phyloP scores from a whole-genome alignment of 2,113 vertebrate genomes.

The Lethenteron camtschaticum region DNA sequence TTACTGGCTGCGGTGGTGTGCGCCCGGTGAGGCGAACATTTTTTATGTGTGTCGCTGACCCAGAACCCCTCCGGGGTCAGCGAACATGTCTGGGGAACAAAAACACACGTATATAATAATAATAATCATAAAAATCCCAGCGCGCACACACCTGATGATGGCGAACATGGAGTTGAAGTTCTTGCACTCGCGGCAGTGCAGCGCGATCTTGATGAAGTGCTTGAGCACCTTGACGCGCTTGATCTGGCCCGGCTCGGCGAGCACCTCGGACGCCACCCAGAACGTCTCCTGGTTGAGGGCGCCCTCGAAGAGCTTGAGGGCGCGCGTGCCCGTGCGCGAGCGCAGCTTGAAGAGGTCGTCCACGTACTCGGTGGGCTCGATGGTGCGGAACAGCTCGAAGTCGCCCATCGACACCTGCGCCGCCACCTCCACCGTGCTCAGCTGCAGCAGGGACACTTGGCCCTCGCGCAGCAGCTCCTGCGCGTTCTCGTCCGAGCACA shows the following conservation, averaged over 20 bases:
- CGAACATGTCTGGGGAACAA: too few species aligned
- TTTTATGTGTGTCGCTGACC: too few species aligned
- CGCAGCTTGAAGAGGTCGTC: slow-evolving; percentile 83
- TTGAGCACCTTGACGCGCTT: slow-evolving; percentile 96
- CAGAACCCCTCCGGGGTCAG: too few species aligned
- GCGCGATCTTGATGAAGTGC: slow-evolving; percentile 91
- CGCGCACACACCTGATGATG: slow-evolving; percentile 58
- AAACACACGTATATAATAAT: not conserved
- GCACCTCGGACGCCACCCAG: slow-evolving; percentile 88
- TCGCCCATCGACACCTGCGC: slow-evolving; percentile 90
- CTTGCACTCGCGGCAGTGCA: slow-evolving; percentile 98
- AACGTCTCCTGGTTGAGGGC: slow-evolving; percentile 97
- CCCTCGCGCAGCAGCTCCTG: slow-evolving; percentile 77
- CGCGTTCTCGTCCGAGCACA: slow-evolving; percentile 89
- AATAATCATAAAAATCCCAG: not conserved
- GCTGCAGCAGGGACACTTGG: slow-evolving; percentile 66
- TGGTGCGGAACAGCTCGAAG: slow-evolving; percentile 82
- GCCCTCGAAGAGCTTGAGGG: slow-evolving; percentile 87
- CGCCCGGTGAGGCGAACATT: too few species aligned
- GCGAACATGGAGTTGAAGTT: slow-evolving; percentile 99
- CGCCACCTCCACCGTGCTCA: slow-evolving; percentile 83
- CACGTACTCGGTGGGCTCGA: slow-evolving; percentile 91
- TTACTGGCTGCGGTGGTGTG: too few species aligned
- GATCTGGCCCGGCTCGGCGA: slow-evolving; percentile 74
- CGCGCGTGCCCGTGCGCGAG: slow-evolving; percentile 45